These are phyloP conservation scores for Dascyllus trimaculatus DNA, from an alignment of 2,113 vertebrate species.

Conservation along the genomic window DNA sequence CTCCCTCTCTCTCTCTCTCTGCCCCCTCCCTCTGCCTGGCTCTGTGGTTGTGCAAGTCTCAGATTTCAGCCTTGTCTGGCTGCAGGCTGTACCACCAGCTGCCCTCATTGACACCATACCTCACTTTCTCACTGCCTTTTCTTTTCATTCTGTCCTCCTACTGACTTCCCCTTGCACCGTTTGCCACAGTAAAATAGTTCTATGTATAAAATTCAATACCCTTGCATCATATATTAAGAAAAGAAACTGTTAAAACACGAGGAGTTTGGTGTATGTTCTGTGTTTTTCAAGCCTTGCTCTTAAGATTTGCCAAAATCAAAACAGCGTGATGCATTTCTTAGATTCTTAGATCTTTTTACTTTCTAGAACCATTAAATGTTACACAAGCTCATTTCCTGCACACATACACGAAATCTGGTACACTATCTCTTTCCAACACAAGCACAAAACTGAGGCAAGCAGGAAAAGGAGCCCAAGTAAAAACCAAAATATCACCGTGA, in stretches of 20 bases:
- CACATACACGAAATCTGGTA: neutral
- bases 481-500: conserved; percentile 30
- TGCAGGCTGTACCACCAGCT: conserved; percentile 73
- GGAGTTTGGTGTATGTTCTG: neutral
- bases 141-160: neutral
- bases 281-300: no score
- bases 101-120: conserved; percentile 68
- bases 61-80: conserved; percentile 77
- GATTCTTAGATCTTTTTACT: neutral
- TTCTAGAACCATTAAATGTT: neutral
- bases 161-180: neutral
- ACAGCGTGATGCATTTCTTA: no score
- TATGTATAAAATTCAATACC: neutral
- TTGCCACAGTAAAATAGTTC: neutral
- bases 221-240: neutral
- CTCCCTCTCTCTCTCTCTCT: conserved; percentile 35
- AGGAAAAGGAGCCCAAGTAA: conserved; percentile 37
- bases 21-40: conserved; percentile 28
- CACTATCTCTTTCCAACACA: conserved; percentile 2
- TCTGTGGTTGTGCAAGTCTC: conserved; percentile 70
- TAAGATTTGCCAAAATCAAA: neutral
- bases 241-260: neutral
- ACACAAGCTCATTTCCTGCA: neutral
- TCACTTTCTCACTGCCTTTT: conserved; percentile 50
- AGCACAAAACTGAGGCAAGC: neutral